Conservation (phyloP, 1,140 invertebrate genomes). For the Drosophila lacteicornis region DNA sequence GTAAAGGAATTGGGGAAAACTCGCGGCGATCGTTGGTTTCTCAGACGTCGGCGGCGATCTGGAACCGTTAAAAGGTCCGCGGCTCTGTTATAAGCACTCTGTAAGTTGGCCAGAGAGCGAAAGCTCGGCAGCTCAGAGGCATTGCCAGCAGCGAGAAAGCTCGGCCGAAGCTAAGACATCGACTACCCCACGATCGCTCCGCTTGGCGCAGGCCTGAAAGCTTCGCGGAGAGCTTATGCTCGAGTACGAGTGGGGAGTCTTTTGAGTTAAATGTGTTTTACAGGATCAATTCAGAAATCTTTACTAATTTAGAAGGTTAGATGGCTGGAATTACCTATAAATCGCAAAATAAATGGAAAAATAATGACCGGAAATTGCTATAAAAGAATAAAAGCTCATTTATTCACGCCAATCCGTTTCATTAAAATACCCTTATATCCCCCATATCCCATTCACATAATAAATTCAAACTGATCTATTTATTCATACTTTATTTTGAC, state of each 20-base stretch:
- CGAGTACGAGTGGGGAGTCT: constrained; percentile 2
- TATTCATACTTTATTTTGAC: constrained; percentile 70
- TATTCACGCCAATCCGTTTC: too few species aligned
- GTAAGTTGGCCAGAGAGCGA: constrained; percentile 47
- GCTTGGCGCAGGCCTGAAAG: constrained; percentile 14
- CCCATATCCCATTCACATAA: not conserved
- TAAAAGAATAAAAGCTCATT: too few species aligned
- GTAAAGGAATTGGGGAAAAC: constrained; percentile 33
- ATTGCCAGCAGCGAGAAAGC: constrained; percentile 44
- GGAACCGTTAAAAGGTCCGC: constrained; percentile 72
- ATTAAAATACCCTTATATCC: too few species aligned
- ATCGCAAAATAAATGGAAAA: too few species aligned
- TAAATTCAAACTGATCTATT: constrained; percentile 30
- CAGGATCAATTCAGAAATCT: not conserved
- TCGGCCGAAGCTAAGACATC: constrained; percentile 8
- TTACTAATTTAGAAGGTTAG: too few species aligned
- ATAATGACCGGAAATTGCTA: too few species aligned
- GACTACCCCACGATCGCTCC: constrained; percentile 29
- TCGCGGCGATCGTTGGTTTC: constrained; percentile 54
- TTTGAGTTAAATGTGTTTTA: not conserved
- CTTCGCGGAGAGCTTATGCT: constrained; percentile 11
- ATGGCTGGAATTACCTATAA: too few species aligned
- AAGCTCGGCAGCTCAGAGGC: constrained; percentile 32
- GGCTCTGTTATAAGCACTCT: constrained; percentile 63
- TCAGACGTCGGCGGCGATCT: constrained; percentile 60